A percentile compares a stretch with the other conserved stretches of the same genome.
Evolutionary conservation across 1,140 invertebrate genomes (phyloP).

Genomic region (Formica exsecta): DNA sequence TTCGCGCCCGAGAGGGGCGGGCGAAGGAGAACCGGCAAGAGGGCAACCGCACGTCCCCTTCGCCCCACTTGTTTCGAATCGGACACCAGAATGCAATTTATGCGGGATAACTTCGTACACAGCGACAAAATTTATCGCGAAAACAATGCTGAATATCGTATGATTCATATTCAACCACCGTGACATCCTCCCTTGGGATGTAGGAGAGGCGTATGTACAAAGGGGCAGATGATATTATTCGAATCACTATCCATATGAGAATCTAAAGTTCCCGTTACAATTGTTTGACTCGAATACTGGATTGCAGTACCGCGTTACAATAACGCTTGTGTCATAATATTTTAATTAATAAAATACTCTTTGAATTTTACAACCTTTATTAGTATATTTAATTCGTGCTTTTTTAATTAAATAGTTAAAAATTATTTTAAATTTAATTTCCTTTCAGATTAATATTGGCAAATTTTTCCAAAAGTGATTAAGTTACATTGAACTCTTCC

Average conservation of each 20-base stretch:
- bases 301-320: neutral
- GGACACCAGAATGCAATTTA: constrained; percentile 80
- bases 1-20: constrained; percentile 60
- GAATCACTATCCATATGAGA: neutral
- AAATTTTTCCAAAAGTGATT: neutral
- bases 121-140: constrained; percentile 80
- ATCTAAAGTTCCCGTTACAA: neutral
- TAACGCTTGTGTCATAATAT: neutral
- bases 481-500: neutral
- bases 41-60: constrained; percentile 13
- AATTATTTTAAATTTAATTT: neutral
- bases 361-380: neutral
- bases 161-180: constrained; percentile 68
- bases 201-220: neutral
- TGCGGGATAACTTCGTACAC: constrained; percentile 79
- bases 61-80: constrained; percentile 58
- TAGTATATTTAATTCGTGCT: neutral
- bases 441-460: neutral
- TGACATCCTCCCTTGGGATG: constrained; percentile 14
- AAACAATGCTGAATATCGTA: constrained; percentile 78
- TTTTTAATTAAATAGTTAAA: neutral
- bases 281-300: neutral
- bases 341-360: neutral
- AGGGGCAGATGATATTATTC: neutral
- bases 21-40: constrained; percentile 6